A percentile compares a stretch with the other conserved stretches of the same genome.
These are phyloP conservation scores for Puffinus mauretanicus DNA, from an alignment of 2,113 vertebrate genomes.

Conservation along the genomic window DNA sequence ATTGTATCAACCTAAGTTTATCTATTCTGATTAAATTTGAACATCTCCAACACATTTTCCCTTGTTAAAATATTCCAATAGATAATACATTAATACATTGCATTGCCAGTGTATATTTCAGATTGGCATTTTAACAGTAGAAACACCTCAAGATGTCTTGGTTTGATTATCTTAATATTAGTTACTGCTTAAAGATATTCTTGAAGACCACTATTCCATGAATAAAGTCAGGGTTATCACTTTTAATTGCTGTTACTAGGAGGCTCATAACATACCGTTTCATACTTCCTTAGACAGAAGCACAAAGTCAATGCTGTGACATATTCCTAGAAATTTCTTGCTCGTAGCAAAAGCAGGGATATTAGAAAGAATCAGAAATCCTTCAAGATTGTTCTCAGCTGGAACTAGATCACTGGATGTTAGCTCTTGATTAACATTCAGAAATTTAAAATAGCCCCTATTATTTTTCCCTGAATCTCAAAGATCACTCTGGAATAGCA, in stretches of 20 bases:
- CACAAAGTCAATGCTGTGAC: neutral
- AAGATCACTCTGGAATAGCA: neutral
- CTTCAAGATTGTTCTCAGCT: neutral
- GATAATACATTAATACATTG: neutral
- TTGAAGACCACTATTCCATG: neutral
- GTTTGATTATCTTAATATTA: neutral
- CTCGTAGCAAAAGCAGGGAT: neutral
- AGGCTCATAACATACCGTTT: neutral
- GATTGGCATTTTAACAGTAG: neutral
- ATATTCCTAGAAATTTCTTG: neutral
- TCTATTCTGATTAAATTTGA: neutral
- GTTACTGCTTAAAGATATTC: neutral
- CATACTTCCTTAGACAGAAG: neutral
- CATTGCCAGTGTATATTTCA: neutral
- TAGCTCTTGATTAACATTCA: neutral
- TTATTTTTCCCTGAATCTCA: neutral
- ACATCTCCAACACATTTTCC: neutral
- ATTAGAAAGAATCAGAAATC: neutral
- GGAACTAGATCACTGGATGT: neutral
- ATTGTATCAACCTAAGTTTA: neutral
- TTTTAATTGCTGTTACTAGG: neutral
- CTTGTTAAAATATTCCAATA: neutral
- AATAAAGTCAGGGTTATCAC: neutral
- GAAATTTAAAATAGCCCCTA: neutral
- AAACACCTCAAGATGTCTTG: neutral